Base-by-base conservation (phyloP, 2,888 invertebrate genomes). In the Yponomeuta cagnagella region DNA sequence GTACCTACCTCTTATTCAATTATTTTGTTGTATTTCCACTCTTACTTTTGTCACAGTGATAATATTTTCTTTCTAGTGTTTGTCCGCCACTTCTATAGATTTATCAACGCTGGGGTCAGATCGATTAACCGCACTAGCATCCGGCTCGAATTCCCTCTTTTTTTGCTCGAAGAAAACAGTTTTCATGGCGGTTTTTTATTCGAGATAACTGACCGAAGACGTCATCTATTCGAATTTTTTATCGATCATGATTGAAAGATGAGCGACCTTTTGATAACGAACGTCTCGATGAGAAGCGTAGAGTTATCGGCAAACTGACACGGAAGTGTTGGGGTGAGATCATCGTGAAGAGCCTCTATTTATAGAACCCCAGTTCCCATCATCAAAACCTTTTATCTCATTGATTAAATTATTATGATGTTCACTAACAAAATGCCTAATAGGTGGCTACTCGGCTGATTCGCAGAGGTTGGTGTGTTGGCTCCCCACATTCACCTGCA, bases 1-100 rank as follows among this genome's bases (percentile, higher is more conserved):
- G 15, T 58, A 58, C 52, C 10, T 75, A 75, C 75, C 75, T 72
- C 74, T 75, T 80, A 75, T 76, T 80, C 75, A 75, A 74, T 75
- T 76, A 76, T 77, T 76, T 76, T 75, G 75, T 75, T 74, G 73
- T 75, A 75, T 74, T 76, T 75, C 73, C 76, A 79, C 80, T 81
- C 74, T 80, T 80, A 78, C 78, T 80, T 78, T 78, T 78, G 72
- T 72, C 71, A 75, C 48, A 15, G 9, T 68, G 68, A 48, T 66
- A 37, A 66, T 68, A 48, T 68, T 68, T 68, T 68, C 43, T 48
- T 66, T 10, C 66, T 33, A 58, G 52, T 58, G 52, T 58, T 58
- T 12, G 52, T 12, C 12, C 52, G 15, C 52, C 52, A 15, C 52
- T 37, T 43, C 67, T n/a, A 48, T 3, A 10, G 43, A 37, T 37